These are phyloP conservation scores for Drosophila oshimai DNA, from an alignment of 1,140 invertebrate genomes.

Conservation along the genomic window DNA sequence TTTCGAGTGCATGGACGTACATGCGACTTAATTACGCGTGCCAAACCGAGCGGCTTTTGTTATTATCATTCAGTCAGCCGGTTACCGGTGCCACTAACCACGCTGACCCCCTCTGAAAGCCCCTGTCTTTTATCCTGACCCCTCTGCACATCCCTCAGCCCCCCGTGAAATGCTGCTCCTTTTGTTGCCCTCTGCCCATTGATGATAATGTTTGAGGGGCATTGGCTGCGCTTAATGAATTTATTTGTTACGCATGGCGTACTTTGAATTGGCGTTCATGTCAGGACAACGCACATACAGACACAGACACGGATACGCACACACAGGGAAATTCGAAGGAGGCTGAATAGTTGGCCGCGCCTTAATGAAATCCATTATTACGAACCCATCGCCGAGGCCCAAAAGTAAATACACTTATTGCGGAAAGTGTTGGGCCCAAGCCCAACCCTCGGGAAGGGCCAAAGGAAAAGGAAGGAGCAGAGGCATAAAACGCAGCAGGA, in stretches of 20 bases:
- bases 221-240: conserved; percentile 87
- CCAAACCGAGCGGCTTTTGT: conserved; percentile 70
- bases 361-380: conserved; percentile 81
- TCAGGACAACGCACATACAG: conserved; percentile 15
- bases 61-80: conserved; percentile 74
- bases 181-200: conserved; percentile 43
- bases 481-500: conserved; percentile 76
- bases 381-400: conserved; percentile 66
- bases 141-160: not conserved
- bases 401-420: conserved; percentile 78
- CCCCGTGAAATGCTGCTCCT: conserved; percentile 12
- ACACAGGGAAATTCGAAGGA: conserved; percentile 1
- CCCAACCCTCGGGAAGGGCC: conserved; percentile 28
- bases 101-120: not conserved
- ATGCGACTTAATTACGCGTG: conserved; percentile 79
- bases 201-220: conserved; percentile 74
- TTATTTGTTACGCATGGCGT: conserved; percentile 82
- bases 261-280: conserved; percentile 74
- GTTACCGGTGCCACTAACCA: conserved; percentile 36
- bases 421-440: conserved; percentile 68
- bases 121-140: not conserved
- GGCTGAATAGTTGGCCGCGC: conserved; percentile 56
- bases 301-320: not conserved
- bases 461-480: too few species aligned
- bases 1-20: conserved; percentile 24